Percentiles rank a stretch among this genome's conserved stretches.
Conservation (phyloP, 2,797 vertebrate genomes). For the Gambelia wislizenii region DNA sequence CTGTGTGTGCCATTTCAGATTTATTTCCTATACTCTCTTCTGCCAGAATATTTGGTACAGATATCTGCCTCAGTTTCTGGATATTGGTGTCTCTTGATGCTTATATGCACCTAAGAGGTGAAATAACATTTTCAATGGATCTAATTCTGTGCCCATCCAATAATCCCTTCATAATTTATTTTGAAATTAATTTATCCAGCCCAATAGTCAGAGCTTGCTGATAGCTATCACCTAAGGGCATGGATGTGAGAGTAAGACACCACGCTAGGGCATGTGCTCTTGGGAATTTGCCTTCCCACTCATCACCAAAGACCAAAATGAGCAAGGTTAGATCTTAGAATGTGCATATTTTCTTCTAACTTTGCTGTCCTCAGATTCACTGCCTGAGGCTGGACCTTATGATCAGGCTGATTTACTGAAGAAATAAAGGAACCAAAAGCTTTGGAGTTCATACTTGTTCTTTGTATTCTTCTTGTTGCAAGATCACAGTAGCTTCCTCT, state of each 20-base stretch:
- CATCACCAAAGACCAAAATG: not conserved
- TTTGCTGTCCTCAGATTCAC: not conserved
- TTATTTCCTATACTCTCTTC: not conserved
- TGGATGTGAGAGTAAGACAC: not conserved
- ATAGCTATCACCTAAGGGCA: not conserved
- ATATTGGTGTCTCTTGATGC: not conserved
- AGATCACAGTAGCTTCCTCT: not conserved
- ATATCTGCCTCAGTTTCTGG: not conserved
- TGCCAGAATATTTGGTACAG: not conserved
- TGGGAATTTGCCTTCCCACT: not conserved
- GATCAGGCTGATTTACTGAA: not conserved
- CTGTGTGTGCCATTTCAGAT: not conserved
- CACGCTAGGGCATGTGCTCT: not conserved
- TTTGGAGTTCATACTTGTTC: not conserved
- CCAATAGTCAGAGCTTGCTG: not conserved
- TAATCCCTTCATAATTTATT: not conserved
- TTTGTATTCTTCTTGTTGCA: not conserved
- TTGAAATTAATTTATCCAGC: not conserved
- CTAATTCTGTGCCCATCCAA: not conserved
- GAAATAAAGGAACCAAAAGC: not conserved
- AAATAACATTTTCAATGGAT: not conserved
- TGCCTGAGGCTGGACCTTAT: not conserved
- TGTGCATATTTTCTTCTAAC: not conserved
- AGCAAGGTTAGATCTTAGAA: not conserved
- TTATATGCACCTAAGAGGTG: not conserved